phyloP scores from a whole-genome alignment of 2,888 invertebrate genomes.

The Cenopis cana region DNA sequence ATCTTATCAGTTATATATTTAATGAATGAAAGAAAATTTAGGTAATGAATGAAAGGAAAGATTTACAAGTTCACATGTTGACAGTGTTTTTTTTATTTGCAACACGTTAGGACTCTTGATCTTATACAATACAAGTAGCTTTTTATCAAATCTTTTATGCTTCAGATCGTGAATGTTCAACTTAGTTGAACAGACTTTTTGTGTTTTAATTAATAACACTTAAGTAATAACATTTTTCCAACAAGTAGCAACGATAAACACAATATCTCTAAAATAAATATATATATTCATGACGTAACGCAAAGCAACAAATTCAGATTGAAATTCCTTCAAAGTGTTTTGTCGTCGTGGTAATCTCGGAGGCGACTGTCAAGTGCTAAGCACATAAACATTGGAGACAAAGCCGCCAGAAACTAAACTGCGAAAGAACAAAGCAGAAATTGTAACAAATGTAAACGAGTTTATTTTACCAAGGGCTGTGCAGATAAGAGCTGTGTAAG shows the following conservation, averaged over 20 bases:
- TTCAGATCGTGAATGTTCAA: too few relatives aligned
- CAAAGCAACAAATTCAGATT: slow-evolving; percentile 30
- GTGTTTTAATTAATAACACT: too few relatives aligned
- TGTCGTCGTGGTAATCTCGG: slow-evolving; percentile 35
- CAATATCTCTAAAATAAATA: slow-evolving; percentile 12
- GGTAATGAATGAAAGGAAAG: too few relatives aligned
- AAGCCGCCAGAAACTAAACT: slow-evolving; percentile 54
- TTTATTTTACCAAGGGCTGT: slow-evolving; percentile 59
- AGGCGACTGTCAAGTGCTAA: slow-evolving; percentile 41
- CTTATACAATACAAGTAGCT: not conserved
- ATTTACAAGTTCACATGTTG: not conserved
- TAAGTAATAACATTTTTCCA: not conserved
- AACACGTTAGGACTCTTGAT: not conserved
- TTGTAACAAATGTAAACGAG: slow-evolving; percentile 62
- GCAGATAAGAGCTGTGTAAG: slow-evolving; percentile 55
- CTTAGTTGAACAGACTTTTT: too few relatives aligned
- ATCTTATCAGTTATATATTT: too few relatives aligned
- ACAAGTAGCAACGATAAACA: not conserved
- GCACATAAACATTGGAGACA: slow-evolving; percentile 43
- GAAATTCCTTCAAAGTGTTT: slow-evolving; percentile 32
- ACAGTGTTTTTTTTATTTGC: not conserved
- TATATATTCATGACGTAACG: not conserved
- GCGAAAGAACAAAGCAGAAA: slow-evolving; percentile 61
- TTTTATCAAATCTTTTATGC: too few relatives aligned
- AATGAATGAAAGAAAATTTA: too few relatives aligned